Conservation (phyloP, 2,888 invertebrate genomes). For the Mylabris sibirica region DNA sequence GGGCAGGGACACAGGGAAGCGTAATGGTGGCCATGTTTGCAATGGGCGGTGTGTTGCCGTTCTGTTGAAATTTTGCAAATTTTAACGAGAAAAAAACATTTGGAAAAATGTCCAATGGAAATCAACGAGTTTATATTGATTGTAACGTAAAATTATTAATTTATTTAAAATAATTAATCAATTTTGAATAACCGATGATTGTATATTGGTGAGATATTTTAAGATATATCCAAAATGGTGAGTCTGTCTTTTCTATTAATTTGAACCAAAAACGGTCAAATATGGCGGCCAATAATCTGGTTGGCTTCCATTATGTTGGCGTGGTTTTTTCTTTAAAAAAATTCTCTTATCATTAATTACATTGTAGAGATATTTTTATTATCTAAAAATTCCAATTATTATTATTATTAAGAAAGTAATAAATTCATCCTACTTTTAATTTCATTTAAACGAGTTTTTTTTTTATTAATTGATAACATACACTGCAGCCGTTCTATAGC, state of each 20-base stretch:
- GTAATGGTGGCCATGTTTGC: constrained; percentile 66
- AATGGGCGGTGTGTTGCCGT: constrained; percentile 61
- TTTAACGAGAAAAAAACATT: too few relatives aligned
- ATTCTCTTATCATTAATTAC: background rate
- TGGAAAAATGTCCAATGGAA: constrained; percentile 63
- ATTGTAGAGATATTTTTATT: background rate
- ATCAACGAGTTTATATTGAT: constrained; percentile 62
- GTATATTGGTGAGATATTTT: constrained; percentile 66
- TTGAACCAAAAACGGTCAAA: constrained; percentile 59
- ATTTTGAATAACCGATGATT: constrained; percentile 67
- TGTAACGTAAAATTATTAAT: constrained; percentile 66
- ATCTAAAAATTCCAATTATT: background rate
- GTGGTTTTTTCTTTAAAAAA: background rate
- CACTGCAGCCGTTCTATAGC: background rate
- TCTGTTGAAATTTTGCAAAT: constrained; percentile 52
- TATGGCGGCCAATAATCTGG: constrained; percentile 57
- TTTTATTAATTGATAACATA: background rate
- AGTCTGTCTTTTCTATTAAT: constrained; percentile 59
- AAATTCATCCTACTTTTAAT: background rate
- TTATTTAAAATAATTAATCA: constrained; percentile 59
- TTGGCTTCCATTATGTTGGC: constrained; percentile 46
- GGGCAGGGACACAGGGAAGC: constrained; percentile 24
- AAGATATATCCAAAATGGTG: constrained; percentile 72
- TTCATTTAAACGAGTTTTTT: background rate
- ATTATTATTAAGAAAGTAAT: background rate